phyloP scores from a whole-genome alignment of 2,888 invertebrate genomes.

The Notodromas monacha region DNA sequence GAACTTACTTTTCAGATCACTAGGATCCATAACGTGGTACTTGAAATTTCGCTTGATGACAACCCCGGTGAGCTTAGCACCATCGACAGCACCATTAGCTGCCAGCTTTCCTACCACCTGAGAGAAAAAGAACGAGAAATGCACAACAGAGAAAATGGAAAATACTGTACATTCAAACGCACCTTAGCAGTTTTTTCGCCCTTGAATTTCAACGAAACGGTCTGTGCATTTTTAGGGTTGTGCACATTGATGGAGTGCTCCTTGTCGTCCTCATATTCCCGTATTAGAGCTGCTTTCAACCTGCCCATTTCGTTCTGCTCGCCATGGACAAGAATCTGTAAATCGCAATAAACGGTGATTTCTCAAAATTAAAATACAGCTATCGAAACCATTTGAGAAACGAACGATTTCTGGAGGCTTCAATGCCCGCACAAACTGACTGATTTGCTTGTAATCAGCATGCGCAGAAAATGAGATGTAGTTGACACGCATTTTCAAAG shows the following conservation, averaged over 20 bases:
- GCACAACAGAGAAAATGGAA: slow-evolving; percentile 1
- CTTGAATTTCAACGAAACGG: slow-evolving; percentile 63
- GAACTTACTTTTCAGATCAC: slow-evolving; percentile 53
- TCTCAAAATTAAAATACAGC: not conserved
- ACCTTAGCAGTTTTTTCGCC: slow-evolving; percentile 97
- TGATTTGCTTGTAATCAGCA: slow-evolving; percentile 89
- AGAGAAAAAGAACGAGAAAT: slow-evolving; percentile 8
- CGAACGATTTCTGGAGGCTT: slow-evolving; percentile 77
- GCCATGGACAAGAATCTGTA: slow-evolving; percentile 66
- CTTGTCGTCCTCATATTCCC: slow-evolving; percentile 61
- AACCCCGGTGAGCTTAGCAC: slow-evolving; percentile 52
- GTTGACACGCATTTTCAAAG: slow-evolving; percentile 85
- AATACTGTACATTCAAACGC: slow-evolving; percentile 7
- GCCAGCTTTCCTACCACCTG: slow-evolving; percentile 64
- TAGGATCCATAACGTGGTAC: slow-evolving; percentile 68
- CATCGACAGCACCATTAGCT: slow-evolving; percentile 39
- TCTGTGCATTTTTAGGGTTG: slow-evolving; percentile 81
- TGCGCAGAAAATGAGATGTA: slow-evolving; percentile 99
- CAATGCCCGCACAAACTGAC: slow-evolving; percentile 71
- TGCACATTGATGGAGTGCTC: slow-evolving; percentile 52
- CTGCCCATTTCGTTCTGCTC: slow-evolving; percentile 97
- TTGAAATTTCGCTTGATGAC: slow-evolving; percentile 90
- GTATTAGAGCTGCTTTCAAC: slow-evolving; percentile 61
- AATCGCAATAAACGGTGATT: slow-evolving; percentile 7
- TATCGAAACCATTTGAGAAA: slow-evolving; percentile 9